A percentile compares a stretch with the other conserved stretches of the same genome.
phyloP scores from a whole-genome alignment of 2,797 vertebrate species.

The Poecile montanus region DNA sequence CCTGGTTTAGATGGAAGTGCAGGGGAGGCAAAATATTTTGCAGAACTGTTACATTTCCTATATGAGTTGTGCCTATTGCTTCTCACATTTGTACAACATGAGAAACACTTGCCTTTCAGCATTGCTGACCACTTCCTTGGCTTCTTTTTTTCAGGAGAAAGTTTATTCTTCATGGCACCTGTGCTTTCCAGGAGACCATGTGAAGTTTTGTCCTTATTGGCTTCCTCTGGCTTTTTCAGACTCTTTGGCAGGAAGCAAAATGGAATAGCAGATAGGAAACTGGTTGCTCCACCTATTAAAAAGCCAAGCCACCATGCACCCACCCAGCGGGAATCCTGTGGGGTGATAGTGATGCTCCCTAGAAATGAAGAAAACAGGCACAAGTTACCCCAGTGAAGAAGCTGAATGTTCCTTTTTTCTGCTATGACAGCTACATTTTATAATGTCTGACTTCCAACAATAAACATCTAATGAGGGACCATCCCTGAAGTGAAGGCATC shows the following conservation, averaged over 20 bases:
- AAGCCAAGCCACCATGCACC: constrained; percentile 95
- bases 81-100: not conserved
- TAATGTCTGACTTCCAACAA: not conserved
- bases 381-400: not conserved
- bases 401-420: not conserved
- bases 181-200: not conserved
- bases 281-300: constrained; percentile 78
- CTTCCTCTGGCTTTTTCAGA: constrained; percentile 61
- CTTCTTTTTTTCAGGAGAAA: not conserved
- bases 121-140: not conserved
- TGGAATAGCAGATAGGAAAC: constrained; percentile 82
- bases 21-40: not conserved
- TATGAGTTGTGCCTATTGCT: not conserved
- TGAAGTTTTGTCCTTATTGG: not conserved
- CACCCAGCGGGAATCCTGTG: constrained; percentile 90
- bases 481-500: not conserved
- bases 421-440: not conserved
- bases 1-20: not conserved
- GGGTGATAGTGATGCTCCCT: constrained; percentile 87
- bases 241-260: constrained; percentile 89
- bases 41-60: not conserved
- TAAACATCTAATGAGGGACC: not conserved
- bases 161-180: not conserved
- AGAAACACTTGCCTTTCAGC: constrained; percentile 59
- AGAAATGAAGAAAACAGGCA: constrained; percentile 22